phyloP scores from a whole-genome alignment of 1,140 invertebrate species.

The Polypedilum pembai region DNA sequence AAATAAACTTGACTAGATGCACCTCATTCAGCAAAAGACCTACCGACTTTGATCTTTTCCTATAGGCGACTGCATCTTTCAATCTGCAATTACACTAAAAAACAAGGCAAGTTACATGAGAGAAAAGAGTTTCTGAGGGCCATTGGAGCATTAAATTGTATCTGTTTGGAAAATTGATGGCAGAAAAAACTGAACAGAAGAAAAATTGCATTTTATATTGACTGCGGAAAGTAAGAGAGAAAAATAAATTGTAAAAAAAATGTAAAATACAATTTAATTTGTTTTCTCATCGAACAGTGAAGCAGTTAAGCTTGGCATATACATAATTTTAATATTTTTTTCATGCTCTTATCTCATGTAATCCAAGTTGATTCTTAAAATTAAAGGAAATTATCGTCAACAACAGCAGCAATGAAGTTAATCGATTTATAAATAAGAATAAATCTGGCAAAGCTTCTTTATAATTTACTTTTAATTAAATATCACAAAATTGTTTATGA shows the following conservation, averaged over 20 bases:
- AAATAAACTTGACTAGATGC: too few species aligned
- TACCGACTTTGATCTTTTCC: conserved; percentile 3
- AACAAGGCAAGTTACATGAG: neutral
- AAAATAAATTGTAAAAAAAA: conserved; percentile 28
- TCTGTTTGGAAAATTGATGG: conserved; percentile 20
- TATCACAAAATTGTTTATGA: conserved; percentile 27
- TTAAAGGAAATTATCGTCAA: conserved; percentile 17
- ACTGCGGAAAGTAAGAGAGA: neutral
- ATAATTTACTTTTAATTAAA: conserved; percentile 26
- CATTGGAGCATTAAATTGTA: neutral
- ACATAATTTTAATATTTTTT: too few species aligned
- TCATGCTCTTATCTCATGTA: neutral
- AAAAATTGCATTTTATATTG: conserved; percentile 28
- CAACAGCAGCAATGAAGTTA: neutral
- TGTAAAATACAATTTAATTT: conserved; percentile 28
- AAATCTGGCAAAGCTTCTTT: neutral
- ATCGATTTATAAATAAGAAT: conserved; percentile 16
- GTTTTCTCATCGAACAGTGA: neutral
- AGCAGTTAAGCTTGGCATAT: too few species aligned
- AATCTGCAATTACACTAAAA: neutral
- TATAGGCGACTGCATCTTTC: neutral
- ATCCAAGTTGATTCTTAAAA: conserved; percentile 4
- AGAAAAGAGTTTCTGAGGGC: neutral
- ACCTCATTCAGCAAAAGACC: too few species aligned
- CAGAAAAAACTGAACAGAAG: neutral